phyloP scores from a whole-genome alignment of 1,140 invertebrate genomes.

The Calephelis nemesis region DNA sequence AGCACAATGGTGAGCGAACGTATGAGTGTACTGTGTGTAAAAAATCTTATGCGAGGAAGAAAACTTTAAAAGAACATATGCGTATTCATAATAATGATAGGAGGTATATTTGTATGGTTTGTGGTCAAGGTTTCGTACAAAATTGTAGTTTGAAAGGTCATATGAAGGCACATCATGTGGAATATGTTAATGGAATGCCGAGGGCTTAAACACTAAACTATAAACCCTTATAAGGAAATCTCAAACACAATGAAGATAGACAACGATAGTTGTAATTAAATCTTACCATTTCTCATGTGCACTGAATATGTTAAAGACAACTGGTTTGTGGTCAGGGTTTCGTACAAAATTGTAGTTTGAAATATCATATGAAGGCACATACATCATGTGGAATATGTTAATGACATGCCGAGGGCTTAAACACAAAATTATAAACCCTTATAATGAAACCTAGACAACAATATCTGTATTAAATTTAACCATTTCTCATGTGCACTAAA shows the following conservation, averaged over 20 bases:
- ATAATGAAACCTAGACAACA: too few species aligned
- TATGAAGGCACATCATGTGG: conserved; percentile 37
- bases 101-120: conserved; percentile 38
- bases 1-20: conserved; percentile 81
- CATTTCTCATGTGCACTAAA: too few species aligned
- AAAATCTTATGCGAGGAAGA: conserved; percentile 81
- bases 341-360: conserved; percentile 45
- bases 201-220: neutral
- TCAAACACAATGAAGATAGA: too few species aligned
- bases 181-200: conserved; percentile 8
- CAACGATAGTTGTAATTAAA: too few species aligned
- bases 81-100: conserved; percentile 43
- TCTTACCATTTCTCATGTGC: too few species aligned
- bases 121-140: conserved; percentile 46
- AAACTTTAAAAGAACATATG: conserved; percentile 65
- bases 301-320: too few species aligned
- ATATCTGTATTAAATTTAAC: too few species aligned
- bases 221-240: too few species aligned
- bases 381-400: conserved; percentile 30
- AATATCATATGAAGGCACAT: conserved; percentile 40
- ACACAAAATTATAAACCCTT: neutral
- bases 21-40: conserved; percentile 79
- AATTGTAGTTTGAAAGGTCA: conserved; percentile 44
- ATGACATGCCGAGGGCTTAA: neutral
- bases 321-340: conserved; percentile 40